A percentile compares a stretch with the other conserved stretches of the same genome.
Evolutionary conservation across 1,140 invertebrate species (phyloP).

Genomic region (Thrips palmi): DNA sequence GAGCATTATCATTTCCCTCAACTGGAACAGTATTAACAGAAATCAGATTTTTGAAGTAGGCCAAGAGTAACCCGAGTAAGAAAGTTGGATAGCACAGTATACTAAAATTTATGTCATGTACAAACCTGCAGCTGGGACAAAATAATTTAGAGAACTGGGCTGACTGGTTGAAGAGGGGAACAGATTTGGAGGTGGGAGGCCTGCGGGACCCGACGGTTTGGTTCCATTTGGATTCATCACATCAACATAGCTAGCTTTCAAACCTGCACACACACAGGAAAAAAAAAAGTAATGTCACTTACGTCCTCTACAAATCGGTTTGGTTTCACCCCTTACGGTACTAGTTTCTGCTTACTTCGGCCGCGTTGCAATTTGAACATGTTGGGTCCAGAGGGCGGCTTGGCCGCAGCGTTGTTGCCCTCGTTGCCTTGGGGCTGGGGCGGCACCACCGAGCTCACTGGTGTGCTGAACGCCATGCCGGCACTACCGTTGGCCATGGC

Average conservation of each 20-base stretch:
- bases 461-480: no score
- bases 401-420: constrained; percentile 21
- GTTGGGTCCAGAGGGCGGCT: constrained; percentile 33
- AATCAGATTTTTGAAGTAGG: constrained; percentile 5
- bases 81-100: constrained; percentile 2
- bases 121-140: constrained; percentile 31
- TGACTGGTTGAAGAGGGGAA: constrained; percentile 9
- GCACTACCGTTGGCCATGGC: constrained; percentile 12
- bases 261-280: no score
- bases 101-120: constrained; percentile 2
- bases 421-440: constrained; percentile 14
- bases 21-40: constrained; percentile 21
- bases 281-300: constrained; percentile 17
- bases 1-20: constrained; percentile 30
- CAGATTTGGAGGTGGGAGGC: constrained; percentile 14
- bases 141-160: constrained; percentile 10
- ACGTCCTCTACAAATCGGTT: not conserved
- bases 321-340: not conserved
- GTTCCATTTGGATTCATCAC: constrained; percentile 54
- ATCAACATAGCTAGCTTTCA: constrained; percentile 67
- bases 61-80: constrained; percentile 2
- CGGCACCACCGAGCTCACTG: no score
- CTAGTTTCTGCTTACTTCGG: constrained; percentile 35
- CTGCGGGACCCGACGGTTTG: constrained; percentile 23
- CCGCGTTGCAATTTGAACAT: constrained; percentile 59